Conservation (phyloP, 23 tunicate species). For the Clavelina lepadiformis region DNA sequence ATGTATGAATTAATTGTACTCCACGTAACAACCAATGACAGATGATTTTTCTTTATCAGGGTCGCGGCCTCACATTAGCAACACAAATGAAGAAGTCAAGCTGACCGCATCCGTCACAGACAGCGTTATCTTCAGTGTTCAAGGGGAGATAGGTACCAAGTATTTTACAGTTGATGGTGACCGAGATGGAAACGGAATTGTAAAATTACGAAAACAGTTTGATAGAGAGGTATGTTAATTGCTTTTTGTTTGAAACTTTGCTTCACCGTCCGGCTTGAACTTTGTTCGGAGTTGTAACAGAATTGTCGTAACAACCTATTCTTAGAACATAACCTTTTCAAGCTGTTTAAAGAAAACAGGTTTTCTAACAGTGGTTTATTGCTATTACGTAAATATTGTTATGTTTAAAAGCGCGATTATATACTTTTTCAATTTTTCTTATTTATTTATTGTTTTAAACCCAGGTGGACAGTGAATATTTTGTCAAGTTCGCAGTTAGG, state of each 20-base stretch:
- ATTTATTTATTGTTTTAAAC: no score
- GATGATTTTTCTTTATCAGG: conserved; percentile 12
- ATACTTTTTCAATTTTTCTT: no score
- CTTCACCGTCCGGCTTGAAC: not conserved
- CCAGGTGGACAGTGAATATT: conserved; percentile 44
- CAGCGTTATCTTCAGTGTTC: conserved; percentile 30
- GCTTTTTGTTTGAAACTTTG: not conserved
- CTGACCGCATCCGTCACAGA: conserved; percentile 26
- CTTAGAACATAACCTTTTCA: no score
- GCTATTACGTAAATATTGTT: no score
- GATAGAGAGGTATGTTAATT: conserved; percentile 52
- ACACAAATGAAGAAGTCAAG: conserved; percentile 14
- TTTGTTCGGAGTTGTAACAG: not conserved
- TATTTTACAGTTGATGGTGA: conserved; percentile 58
- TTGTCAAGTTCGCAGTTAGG: conserved; percentile 34
- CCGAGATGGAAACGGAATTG: conserved; percentile 39
- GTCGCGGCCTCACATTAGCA: conserved; percentile 17
- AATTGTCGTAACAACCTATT: not conserved
- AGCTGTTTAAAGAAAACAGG: no score
- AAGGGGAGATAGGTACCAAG: conserved; percentile 30
- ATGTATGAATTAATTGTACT: no score
- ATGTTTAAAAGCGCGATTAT: no score
- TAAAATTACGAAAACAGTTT: conserved; percentile 41
- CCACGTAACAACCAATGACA: no score
- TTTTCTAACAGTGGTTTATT: no score